Evolutionary conservation across 2,113 vertebrate genomes (phyloP).

Genomic region (Podarcis muralis): DNA sequence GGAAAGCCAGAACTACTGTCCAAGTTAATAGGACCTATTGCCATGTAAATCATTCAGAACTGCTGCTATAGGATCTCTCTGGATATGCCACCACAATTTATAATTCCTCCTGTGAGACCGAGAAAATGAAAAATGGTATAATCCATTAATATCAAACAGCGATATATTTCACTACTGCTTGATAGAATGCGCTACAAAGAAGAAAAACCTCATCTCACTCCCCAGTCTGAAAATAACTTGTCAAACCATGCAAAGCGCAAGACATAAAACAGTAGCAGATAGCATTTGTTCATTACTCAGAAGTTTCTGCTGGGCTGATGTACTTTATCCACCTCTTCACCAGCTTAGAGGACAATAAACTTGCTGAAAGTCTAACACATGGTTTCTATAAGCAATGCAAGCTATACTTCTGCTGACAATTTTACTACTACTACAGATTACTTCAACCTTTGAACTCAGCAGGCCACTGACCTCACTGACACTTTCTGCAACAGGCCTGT

Average conservation of each 20-base stretch:
- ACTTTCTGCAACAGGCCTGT: slow-evolving; percentile 49
- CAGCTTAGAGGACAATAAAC: slow-evolving; percentile 53
- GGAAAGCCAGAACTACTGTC: not conserved
- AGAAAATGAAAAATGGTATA: not conserved
- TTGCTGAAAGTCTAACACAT: slow-evolving; percentile 46
- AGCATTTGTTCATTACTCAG: slow-evolving; percentile 45
- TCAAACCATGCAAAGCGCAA: slow-evolving; percentile 54
- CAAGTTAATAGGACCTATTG: not conserved
- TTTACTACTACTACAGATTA: slow-evolving; percentile 35
- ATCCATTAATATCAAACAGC: slow-evolving; percentile 21
- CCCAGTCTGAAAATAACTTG: not conserved
- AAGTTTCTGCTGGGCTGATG: slow-evolving; percentile 19
- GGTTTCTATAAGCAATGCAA: slow-evolving; percentile 13
- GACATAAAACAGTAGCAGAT: not conserved
- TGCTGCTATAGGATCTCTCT: not conserved
- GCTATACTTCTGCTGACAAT: slow-evolving; percentile 70
- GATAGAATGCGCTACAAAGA: slow-evolving; percentile 7
- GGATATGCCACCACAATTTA: not conserved
- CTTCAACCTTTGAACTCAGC: slow-evolving; percentile 71
- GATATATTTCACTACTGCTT: not conserved
- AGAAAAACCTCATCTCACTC: not conserved
- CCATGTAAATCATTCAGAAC: not conserved
- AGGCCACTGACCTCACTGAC: slow-evolving; percentile 54
- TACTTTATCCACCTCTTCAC: not conserved
- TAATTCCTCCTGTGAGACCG: slow-evolving; percentile 16